Percentiles rank a stretch among this genome's conserved stretches.
Evolutionary conservation across 2,888 invertebrate genomes (phyloP).

Genomic region (Peribatodes rhomboidaria): DNA sequence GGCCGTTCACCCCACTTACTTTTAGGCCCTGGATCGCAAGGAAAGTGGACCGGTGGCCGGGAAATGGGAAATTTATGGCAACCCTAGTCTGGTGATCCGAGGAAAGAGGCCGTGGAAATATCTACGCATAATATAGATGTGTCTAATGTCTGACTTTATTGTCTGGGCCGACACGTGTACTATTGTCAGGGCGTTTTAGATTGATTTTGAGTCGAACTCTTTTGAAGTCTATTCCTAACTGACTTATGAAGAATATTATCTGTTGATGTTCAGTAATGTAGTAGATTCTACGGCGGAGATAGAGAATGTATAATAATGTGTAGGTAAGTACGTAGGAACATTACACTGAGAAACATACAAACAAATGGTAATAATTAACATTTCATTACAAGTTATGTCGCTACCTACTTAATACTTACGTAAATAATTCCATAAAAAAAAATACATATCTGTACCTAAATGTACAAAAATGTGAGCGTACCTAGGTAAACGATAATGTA

Average conservation of each 20-base stretch:
- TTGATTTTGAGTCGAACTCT: slow-evolving; percentile 6
- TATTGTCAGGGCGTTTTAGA: slow-evolving; percentile 10
- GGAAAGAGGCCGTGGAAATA: slow-evolving; percentile 52
- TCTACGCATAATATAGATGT: slow-evolving; percentile 31
- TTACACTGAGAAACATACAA: no score
- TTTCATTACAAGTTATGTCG: no score
- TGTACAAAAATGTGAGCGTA: no score
- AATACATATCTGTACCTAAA: no score
- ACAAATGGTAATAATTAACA: no score
- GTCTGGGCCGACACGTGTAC: slow-evolving; percentile 17
- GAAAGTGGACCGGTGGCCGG: slow-evolving; percentile 59
- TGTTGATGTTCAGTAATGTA: no score
- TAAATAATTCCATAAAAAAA: no score
- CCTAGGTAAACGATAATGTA: no score
- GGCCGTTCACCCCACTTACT: slow-evolving; percentile 56
- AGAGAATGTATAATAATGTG: no score
- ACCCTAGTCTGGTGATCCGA: slow-evolving; percentile 61
- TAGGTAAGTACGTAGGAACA: no score
- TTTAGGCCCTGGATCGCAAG: slow-evolving; percentile 40
- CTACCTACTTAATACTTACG: no score
- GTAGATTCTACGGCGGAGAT: no score
- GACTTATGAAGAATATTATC: neutral
- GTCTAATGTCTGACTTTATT: slow-evolving; percentile 21
- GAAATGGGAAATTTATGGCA: slow-evolving; percentile 54
- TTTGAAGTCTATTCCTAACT: neutral